Evolutionary conservation across 92 coral and sea anemone species (phyloP).

Genomic region (Scolanthus callimorphus): DNA sequence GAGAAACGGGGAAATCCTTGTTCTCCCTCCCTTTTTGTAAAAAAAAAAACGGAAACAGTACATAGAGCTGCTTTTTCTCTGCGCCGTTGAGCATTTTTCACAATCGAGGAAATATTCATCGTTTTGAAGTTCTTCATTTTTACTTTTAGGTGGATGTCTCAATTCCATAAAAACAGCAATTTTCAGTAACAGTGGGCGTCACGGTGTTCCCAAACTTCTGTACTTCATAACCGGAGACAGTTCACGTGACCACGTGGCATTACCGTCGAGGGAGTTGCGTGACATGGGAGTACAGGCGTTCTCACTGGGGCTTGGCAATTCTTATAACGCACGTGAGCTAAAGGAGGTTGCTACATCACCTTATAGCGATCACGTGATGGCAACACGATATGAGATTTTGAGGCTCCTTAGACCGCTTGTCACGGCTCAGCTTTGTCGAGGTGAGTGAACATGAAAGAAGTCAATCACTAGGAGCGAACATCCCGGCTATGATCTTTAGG

Average conservation of each 20-base stretch:
- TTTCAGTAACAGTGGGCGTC: constrained; percentile 73
- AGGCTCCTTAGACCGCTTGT: constrained; percentile 50
- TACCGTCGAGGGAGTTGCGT: constrained; percentile 64
- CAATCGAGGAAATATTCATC: no score
- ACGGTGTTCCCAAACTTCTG: constrained; percentile 69
- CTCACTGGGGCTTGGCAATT: constrained; percentile 71
- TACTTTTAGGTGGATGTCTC: constrained; percentile 49
- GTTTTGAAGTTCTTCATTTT: no score
- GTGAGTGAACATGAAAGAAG: constrained; percentile 11
- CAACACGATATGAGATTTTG: constrained; percentile 55
- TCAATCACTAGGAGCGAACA: no score
- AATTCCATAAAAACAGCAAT: constrained; percentile 55
- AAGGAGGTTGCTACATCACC: constrained; percentile 78
- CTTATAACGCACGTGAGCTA: constrained; percentile 54
- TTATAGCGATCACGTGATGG: constrained; percentile 61
- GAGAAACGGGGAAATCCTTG: no score
- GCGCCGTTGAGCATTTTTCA: no score
- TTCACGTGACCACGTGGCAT: constrained; percentile 52
- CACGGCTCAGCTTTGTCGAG: constrained; percentile 65
- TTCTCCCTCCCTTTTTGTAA: no score
- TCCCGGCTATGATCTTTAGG: no score
- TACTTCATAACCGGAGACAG: constrained; percentile 52
- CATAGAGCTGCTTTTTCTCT: no score
- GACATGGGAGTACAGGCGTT: constrained; percentile 69
- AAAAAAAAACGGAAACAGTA: no score